A percentile compares a stretch with the other conserved stretches of the same genome.
Evolutionary conservation across 2,888 invertebrate species (phyloP).

Genomic region (Cordilura impudica): DNA sequence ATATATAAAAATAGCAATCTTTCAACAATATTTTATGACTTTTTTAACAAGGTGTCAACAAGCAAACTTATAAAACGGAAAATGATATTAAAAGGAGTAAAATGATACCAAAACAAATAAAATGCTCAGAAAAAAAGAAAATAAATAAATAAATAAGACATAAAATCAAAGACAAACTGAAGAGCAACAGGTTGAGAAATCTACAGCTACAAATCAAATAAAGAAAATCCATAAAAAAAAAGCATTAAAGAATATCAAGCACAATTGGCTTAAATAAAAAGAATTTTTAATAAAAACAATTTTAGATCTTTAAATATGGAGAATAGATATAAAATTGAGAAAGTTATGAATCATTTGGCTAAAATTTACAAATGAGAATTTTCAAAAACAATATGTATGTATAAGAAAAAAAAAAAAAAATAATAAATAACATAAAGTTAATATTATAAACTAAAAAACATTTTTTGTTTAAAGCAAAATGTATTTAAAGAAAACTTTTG

Average conservation of each 20-base stretch:
- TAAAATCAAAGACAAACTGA: background rate
- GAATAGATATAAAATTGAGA: background rate
- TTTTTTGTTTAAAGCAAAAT: background rate
- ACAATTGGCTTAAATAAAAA: background rate
- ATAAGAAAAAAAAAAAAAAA: background rate
- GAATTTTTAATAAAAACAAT: background rate
- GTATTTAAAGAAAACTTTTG: background rate
- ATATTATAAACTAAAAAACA: too few species aligned
- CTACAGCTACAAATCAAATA: too few species aligned
- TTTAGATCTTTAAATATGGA: background rate
- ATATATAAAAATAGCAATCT: too few species aligned
- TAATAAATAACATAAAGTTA: too few species aligned
- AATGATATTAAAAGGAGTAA: background rate
- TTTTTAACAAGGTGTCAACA: background rate
- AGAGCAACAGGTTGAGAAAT: background rate
- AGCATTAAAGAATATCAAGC: too few species aligned
- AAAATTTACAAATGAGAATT: slow-evolving; percentile 15
- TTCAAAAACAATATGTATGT: background rate
- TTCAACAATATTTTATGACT: background rate
- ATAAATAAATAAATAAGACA: background rate
- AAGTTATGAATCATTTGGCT: slow-evolving; percentile 22
- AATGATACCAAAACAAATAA: background rate
- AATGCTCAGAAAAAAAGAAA: background rate
- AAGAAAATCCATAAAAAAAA: too few species aligned
- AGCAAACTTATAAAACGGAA: background rate